phyloP scores from a whole-genome alignment of 1,140 invertebrate genomes.

The Harpegnathos saltator region DNA sequence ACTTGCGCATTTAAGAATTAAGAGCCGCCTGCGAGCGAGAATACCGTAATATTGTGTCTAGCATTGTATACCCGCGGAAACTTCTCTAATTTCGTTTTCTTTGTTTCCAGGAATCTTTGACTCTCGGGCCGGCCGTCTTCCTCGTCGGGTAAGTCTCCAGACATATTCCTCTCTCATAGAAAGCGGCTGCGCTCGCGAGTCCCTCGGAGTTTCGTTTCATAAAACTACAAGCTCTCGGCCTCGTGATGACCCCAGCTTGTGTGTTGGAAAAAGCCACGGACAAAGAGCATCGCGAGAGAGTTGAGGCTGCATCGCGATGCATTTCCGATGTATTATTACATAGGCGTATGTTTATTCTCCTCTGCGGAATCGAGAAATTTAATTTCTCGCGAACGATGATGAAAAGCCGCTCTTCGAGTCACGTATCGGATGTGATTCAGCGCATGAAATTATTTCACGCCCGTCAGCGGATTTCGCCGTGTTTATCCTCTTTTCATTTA shows the following conservation, averaged over 20 bases:
- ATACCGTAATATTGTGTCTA: conserved; percentile 36
- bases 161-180: background rate
- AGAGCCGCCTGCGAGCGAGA: background rate
- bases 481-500: too few relatives aligned
- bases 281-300: background rate
- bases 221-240: conserved; percentile 11
- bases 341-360: too few relatives aligned
- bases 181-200: background rate
- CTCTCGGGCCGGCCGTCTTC: conserved; percentile 2
- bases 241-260: background rate
- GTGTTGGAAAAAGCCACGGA: background rate
- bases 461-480: background rate
- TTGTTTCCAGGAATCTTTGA: conserved; percentile 50
- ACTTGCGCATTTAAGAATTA: conserved; percentile 53
- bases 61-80: background rate
- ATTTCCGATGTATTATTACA: too few relatives aligned
- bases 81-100: conserved; percentile 55
- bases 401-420: too few relatives aligned
- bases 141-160: conserved; percentile 33
- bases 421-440: too few relatives aligned
- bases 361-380: too few relatives aligned
- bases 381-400: too few relatives aligned
- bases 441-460: too few relatives aligned
- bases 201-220: background rate
- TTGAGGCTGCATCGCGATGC: too few relatives aligned